Base-by-base conservation (phyloP, 2,797 vertebrate species). In the Cottoperca gobio region DNA sequence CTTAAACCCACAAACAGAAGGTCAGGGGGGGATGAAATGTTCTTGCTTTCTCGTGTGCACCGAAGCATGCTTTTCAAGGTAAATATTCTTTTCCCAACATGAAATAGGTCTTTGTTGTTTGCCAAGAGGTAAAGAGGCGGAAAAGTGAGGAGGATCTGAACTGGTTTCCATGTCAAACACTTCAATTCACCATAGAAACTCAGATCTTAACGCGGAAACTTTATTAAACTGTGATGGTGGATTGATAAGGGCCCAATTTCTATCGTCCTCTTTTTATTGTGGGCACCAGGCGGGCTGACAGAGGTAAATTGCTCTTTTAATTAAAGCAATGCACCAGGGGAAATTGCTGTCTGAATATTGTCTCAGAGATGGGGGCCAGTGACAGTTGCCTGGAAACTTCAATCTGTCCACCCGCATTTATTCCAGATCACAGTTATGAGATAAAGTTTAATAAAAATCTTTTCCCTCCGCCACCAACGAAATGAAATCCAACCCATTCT, bases 151-250 rank as follows among this genome's bases (percentile, higher is more conserved):
- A 92, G 93, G 93, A 93, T 94, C 93, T 95, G 94, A 95, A 95
- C 93, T 93, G 95, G 94, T 94, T 95, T 95, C 94, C 93, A 95
- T 95, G 94, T 95, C 95, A 95, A 95, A 93, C 91, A 94, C 95
- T 95, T 93, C 93, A 96, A 90, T 94, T 94, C 93, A 95, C 95
- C 95, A 96, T 97, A 96, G 97, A 96, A 96, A 97, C 95, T 94
- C 90, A 92, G 91, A 95, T 96, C 95, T 95, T 95, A 95, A 94
- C 94, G 93, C 84, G 91, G 95, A 95, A 96, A 97, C 95, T 97
- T 97, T 98, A 98, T 97, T 97, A 97, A 97, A 97, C 95, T 94
- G 96, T 95, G 97, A 99, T 98, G 95, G 93, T 81, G 93, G 92
- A 94, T 94, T 94, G 97, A 98, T 98, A 98, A 97, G 95, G 90